These are phyloP conservation scores for Dione vanillae DNA, from an alignment of 2,888 invertebrate species.

Conservation along the genomic window DNA sequence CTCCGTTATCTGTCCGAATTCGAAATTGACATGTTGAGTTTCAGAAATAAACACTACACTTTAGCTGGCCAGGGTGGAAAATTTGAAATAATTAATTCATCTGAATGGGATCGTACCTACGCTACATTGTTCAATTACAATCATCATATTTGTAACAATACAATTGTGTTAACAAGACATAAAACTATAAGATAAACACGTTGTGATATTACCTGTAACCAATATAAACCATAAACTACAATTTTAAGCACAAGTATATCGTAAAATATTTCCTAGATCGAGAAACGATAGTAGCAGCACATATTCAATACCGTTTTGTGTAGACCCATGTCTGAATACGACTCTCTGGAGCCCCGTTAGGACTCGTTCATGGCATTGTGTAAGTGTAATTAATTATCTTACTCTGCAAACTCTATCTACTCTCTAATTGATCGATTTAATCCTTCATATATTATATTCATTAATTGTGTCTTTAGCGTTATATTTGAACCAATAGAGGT, in stretches of 20 bases:
- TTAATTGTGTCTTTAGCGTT: constrained; percentile 10
- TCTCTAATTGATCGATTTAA: constrained; percentile 24
- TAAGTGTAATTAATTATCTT: constrained; percentile 70
- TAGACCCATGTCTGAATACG: constrained; percentile 54
- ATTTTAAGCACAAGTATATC: not conserved
- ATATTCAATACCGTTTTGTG: constrained; percentile 24
- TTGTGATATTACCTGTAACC: no score
- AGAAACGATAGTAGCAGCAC: constrained; percentile 33
- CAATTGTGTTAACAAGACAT: no score
- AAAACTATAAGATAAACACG: no score
- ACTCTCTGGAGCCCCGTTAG: constrained; percentile 68
- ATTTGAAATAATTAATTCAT: no score
- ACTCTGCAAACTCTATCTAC: constrained; percentile 48
- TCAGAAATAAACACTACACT: no score
- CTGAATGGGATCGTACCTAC: no score
- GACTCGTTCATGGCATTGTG: constrained; percentile 61
- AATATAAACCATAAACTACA: not conserved
- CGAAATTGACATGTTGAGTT: no score
- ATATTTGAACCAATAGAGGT: not conserved
- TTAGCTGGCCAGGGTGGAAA: no score
- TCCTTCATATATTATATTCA: constrained; percentile 18
- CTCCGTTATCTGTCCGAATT: no score
- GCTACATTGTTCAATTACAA: no score
- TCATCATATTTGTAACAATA: no score
- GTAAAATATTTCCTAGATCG: constrained; percentile 20